phyloP scores from a whole-genome alignment of 2,113 vertebrate genomes.

The Piliocolobus tephrosceles region DNA sequence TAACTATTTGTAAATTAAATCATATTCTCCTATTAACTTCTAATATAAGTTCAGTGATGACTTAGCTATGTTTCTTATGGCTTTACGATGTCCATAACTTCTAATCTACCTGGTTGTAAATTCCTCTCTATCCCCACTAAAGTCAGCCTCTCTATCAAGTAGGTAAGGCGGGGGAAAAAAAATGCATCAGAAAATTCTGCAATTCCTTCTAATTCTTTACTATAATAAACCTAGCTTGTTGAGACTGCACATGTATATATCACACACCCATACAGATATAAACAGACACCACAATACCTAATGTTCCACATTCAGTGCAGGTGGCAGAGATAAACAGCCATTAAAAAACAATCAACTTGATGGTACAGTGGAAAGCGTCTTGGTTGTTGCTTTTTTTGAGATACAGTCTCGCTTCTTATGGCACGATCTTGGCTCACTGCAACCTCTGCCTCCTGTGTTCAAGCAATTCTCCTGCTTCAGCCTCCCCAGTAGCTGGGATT shows the following conservation, averaged over 20 bases:
- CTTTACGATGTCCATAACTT: neutral
- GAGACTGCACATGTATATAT: neutral
- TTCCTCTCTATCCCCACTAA: neutral
- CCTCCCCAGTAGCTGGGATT: too few species aligned
- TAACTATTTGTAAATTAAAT: slow-evolving; percentile 34
- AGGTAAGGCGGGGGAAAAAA: neutral
- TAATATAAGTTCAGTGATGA: neutral
- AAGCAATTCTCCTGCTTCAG: too few species aligned
- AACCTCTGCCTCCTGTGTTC: too few species aligned
- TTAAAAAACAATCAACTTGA: neutral
- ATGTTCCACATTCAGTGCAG: neutral
- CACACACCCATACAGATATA: neutral
- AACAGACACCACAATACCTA: neutral
- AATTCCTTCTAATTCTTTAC: neutral
- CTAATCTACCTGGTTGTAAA: neutral
- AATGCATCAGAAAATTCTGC: neutral
- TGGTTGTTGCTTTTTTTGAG: too few species aligned
- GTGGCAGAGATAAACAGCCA: neutral
- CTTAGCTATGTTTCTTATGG: neutral
- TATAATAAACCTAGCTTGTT: neutral
- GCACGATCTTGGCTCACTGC: too few species aligned
- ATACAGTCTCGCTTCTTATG: too few species aligned
- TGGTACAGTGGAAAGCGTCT: neutral
- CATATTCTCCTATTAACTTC: slow-evolving; percentile 19
- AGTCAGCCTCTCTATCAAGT: neutral